Conservation (phyloP, 2,888 invertebrate species). For the Eueremaeus valkanovi region DNA sequence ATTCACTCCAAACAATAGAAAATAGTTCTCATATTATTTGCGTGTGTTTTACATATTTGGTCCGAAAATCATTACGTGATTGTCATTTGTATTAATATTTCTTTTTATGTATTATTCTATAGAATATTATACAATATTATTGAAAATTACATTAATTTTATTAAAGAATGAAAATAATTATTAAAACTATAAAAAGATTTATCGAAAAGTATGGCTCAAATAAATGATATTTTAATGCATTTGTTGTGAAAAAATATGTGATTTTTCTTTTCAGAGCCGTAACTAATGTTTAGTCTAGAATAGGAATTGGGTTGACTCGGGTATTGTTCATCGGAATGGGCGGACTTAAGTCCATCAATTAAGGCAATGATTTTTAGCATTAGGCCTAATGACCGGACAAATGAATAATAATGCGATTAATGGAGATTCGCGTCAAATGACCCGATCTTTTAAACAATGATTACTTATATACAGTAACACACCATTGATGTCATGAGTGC, state of each 20-base stretch:
- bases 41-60: neutral
- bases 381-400: neutral
- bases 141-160: neutral
- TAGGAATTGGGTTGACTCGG: neutral
- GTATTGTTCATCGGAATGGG: neutral
- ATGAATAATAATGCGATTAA: neutral
- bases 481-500: neutral
- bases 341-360: neutral
- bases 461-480: neutral
- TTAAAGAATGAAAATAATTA: neutral
- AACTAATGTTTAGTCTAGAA: neutral
- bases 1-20: neutral
- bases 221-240: neutral
- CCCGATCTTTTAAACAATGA: neutral
- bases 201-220: neutral
- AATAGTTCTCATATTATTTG: neutral
- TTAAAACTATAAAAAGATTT: neutral
- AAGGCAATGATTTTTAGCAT: neutral
- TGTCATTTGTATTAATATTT: neutral
- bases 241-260: neutral
- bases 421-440: constrained; percentile 1
- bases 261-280: neutral
- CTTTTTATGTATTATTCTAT: no score
- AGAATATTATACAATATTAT: neutral
- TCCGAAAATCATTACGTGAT: neutral